Conservation (phyloP, 64 coral and sea anemone genomes). For the Stylophora pistillata region DNA sequence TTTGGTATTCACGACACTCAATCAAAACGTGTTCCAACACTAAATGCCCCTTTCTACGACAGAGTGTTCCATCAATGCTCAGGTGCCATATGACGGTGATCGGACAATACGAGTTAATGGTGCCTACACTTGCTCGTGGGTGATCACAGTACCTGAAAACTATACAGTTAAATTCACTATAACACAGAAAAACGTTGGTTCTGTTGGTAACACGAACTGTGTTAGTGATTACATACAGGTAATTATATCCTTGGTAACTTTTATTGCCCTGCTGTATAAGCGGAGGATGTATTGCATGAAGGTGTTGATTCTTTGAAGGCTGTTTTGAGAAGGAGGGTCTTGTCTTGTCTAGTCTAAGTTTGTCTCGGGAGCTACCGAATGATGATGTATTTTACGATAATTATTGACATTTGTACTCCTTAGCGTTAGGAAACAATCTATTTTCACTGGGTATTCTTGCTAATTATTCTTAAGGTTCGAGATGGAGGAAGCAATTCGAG, state of each 20-base stretch:
- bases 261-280: background rate
- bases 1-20: too few species aligned
- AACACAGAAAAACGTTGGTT: constrained; percentile 1
- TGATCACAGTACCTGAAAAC: constrained; percentile 1
- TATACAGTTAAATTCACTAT: constrained; percentile 18
- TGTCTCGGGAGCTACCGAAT: too few species aligned
- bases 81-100: background rate
- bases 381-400: too few species aligned
- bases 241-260: background rate
- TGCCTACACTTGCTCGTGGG: constrained; percentile 19
- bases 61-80: constrained; percentile 23
- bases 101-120: background rate
- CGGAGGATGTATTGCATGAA: too few species aligned
- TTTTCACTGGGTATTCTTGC: background rate
- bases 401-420: background rate
- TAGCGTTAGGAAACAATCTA: background rate
- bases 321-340: too few species aligned
- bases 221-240: constrained; percentile 4
- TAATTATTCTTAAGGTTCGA: background rate
- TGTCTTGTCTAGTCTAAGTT: too few species aligned
- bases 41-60: too few species aligned
- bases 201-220: constrained; percentile 5
- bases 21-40: background rate
- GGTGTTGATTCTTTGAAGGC: too few species aligned
- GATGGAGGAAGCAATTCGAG: constrained; percentile 6